phyloP scores from a whole-genome alignment of 2,113 vertebrate species.

The Rhagologus leucostigma region DNA sequence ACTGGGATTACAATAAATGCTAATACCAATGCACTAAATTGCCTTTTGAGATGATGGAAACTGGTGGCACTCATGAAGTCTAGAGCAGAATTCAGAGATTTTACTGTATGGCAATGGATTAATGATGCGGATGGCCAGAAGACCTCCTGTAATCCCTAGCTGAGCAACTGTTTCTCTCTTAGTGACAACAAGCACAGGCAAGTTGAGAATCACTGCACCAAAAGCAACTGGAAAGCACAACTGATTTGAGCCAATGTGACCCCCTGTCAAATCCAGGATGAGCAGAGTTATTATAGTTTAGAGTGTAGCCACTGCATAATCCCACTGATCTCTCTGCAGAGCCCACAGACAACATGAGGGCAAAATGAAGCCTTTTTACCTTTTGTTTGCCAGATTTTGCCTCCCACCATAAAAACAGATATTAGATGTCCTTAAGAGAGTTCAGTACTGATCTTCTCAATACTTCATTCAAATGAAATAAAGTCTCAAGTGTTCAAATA shows the following conservation, averaged over 20 bases:
- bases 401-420: not conserved
- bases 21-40: not conserved
- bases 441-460: not conserved
- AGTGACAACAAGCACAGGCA: not conserved
- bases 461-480: not conserved
- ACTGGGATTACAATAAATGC: not conserved
- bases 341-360: not conserved
- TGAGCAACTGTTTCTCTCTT: not conserved
- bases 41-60: not conserved
- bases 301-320: not conserved
- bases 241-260: not conserved
- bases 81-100: not conserved
- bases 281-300: not conserved
- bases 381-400: not conserved
- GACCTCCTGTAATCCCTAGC: not conserved
- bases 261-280: not conserved
- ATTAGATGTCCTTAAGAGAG: not conserved
- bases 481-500: not conserved
- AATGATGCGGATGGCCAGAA: not conserved
- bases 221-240: not conserved
- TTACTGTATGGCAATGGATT: not conserved
- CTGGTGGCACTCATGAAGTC: not conserved
- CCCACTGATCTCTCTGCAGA: not conserved
- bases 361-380: not conserved
- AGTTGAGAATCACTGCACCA: not conserved